These are phyloP conservation scores for Ammodytes marinus DNA, from an alignment of 2,113 vertebrate species.

Conservation along the genomic window DNA sequence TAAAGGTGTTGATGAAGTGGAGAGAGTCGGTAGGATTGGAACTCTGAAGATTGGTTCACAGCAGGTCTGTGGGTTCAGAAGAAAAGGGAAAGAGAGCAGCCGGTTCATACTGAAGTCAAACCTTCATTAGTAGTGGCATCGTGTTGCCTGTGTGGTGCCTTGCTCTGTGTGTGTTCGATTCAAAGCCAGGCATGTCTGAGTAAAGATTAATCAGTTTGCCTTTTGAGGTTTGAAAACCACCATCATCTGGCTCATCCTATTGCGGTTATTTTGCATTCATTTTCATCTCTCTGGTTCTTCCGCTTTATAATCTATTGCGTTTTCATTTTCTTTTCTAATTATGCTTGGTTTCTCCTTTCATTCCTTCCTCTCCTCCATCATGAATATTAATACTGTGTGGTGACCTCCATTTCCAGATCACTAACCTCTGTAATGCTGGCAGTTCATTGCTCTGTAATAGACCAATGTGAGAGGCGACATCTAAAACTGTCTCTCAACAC, in stretches of 20 bases:
- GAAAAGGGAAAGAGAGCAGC: neutral
- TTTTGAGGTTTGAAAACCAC: neutral
- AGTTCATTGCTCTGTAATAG: conserved; percentile 26
- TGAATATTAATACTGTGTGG: conserved; percentile 13
- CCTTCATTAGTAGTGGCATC: neutral
- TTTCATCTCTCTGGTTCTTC: neutral
- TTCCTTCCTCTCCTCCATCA: neutral
- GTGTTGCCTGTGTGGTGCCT: neutral
- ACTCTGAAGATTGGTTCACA: neutral
- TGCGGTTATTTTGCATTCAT: neutral
- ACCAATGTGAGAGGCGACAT: conserved; percentile 7
- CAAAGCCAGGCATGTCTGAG: neutral
- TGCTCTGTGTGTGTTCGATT: neutral
- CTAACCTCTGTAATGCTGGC: conserved; percentile 11
- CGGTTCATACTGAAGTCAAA: conserved; percentile 7
- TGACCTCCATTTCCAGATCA: conserved; percentile 33
- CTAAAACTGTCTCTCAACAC: neutral
- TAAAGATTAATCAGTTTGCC: neutral
- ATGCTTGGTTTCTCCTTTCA: neutral
- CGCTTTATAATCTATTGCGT: neutral
- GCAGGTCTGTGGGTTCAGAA: neutral
- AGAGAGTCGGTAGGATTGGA: no score
- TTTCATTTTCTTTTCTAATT: neutral
- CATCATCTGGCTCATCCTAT: neutral
- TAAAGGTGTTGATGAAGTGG: neutral